These are phyloP conservation scores for Cercopithecus petaurista DNA, from an alignment of 2,797 vertebrate species.

Conservation along the genomic window DNA sequence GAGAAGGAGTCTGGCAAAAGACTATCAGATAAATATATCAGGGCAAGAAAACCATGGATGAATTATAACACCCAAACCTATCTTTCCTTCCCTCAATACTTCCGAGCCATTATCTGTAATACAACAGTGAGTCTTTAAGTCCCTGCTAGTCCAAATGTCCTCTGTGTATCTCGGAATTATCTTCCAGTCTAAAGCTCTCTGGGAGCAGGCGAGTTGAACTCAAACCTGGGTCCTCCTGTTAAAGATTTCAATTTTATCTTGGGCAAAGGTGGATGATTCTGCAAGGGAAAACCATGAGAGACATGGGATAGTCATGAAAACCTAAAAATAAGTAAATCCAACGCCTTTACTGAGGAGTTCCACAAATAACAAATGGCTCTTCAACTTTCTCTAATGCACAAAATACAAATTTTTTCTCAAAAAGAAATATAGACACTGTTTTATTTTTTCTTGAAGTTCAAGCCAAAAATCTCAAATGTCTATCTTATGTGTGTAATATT, in stretches of 20 bases:
- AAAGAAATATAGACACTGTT: not conserved
- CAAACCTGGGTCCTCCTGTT: not conserved
- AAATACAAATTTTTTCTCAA: not conserved
- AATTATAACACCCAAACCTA: not conserved
- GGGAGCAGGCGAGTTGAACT: not conserved
- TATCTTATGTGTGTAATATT: not conserved
- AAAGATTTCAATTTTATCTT: not conserved
- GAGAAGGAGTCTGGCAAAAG: not conserved
- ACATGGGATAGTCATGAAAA: not conserved
- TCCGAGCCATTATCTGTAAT: not conserved
- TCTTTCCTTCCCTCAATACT: not conserved
- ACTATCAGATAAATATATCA: not conserved
- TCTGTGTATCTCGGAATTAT: not conserved
- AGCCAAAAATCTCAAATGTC: not conserved
- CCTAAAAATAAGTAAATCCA: not conserved
- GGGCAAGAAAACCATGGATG: not conserved
- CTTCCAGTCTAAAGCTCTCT: not conserved
- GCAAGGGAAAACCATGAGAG: not conserved
- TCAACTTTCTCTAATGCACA: not conserved
- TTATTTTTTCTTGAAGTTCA: slow-evolving; percentile 39
- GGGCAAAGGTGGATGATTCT: not conserved
- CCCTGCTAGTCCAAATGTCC: not conserved
- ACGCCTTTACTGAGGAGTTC: not conserved
- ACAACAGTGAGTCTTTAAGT: not conserved
- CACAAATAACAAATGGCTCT: not conserved